Evolutionary conservation across 2,888 invertebrate species (phyloP), one percentile per base, ranked within the genome.

Genomic region (Trissonchulus latispiculum): DNA sequence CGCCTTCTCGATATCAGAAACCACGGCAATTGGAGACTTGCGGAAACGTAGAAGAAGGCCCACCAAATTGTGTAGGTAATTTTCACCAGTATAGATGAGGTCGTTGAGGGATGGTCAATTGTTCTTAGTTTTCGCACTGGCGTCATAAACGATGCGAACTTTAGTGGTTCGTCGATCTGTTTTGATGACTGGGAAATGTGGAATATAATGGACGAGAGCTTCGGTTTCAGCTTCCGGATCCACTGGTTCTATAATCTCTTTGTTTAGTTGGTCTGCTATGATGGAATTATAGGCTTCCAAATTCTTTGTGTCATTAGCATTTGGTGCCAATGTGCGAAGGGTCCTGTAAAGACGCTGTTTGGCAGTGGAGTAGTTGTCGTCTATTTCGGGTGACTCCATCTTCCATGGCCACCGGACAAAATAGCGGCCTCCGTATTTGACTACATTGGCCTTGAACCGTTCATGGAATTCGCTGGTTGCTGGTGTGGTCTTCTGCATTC

Each of bases 1-100:
- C 0, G 79, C 79, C 64, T 77, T 79, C 48, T 76, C 76, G 31
- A 78, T 75, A 69, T 78, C 78, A 1, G 73, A 28, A 18, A 68
- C 32, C 8, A 28, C 36, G 33, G 32, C 69, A 68, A 68, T 32
- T 32, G 3, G 3, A 8, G 23, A 8, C 3, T 15, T 3, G 2
- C 69, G 69, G 28, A 68, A 68, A 15, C 69, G 69, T 8, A 68
- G 3, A 2, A 29, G 28, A 18, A 32, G 33, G 28, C 69, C 35
- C 3, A 29, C n/a, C 33, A 68, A 68, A 8, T 68, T 36, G 3
- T 68, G 8, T 2, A 68, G 8, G 29, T 31, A 33, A n/a, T 33
- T 31, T 15, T 8, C 15, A 15, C 33, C 29, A 15, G 33, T 64
- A 33, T 64, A n/a, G 18, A 64, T 64, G 15, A 64, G 29, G 28